These are phyloP conservation scores for Leiothrix lutea DNA, from an alignment of 2,113 vertebrate species.

Conservation along the genomic window DNA sequence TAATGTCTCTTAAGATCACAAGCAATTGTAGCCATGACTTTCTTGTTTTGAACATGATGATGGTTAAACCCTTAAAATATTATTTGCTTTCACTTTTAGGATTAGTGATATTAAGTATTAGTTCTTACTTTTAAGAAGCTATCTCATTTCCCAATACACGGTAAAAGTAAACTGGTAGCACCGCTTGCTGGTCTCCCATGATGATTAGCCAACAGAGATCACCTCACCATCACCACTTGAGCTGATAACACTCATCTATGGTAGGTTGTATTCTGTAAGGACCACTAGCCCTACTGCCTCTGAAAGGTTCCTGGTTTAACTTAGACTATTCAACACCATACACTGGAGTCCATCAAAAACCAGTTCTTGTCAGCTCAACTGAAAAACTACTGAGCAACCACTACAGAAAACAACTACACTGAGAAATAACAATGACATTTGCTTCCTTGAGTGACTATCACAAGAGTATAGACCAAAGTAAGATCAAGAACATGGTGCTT, in stretches of 20 bases:
- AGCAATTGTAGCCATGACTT: not conserved
- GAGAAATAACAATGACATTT: not conserved
- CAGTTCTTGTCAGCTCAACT: not conserved
- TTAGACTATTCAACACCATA: not conserved
- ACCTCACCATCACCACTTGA: not conserved
- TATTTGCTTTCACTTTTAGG: not conserved
- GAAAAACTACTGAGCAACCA: not conserved
- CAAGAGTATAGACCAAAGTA: not conserved
- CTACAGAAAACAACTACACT: not conserved
- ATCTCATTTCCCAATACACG: not conserved
- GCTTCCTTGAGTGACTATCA: not conserved
- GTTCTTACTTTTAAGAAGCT: not conserved
- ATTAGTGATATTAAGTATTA: not conserved
- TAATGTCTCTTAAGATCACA: not conserved
- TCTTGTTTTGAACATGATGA: not conserved
- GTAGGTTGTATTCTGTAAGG: fast-evolving
- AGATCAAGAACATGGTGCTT: not conserved
- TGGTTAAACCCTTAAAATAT: not conserved
- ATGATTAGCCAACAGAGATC: not conserved
- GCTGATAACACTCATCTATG: no score
- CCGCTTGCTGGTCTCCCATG: not conserved
- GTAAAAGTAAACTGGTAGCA: not conserved
- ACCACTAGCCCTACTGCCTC: not conserved
- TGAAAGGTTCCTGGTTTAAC: not conserved
- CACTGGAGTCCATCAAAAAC: not conserved